Base-by-base conservation (phyloP, 2,888 invertebrate species). In the Agrilus mali region DNA sequence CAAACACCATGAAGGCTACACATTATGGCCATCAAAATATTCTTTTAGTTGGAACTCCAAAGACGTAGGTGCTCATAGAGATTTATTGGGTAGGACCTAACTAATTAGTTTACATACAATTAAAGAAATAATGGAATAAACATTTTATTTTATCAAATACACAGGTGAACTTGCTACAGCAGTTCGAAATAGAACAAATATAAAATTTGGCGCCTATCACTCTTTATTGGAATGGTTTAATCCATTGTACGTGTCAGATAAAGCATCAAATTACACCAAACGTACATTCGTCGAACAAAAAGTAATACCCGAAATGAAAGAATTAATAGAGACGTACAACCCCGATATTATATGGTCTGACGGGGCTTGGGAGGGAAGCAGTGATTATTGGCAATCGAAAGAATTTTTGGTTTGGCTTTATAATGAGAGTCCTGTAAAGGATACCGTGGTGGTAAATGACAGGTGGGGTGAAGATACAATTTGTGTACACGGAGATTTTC, bases 381-480 rank as follows among this genome's bases (percentile, higher is more conserved):
- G 83, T 48, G 69, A 70, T 1, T 94, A 94, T 56, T 95, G 90
- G 89, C 77, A 77, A 50, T 79, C 90, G 0, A 81, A 79, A 36
- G 81, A 86, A 43, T 86, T 95, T 56, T 68, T 95, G 2, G 81
- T 92, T 1, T 94, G 93, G 93, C 67, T 94, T n/a, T 95, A 90
- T 58, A 94, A 90, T 58, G 83, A 88, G 0, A 93, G 93, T 59
- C 88, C 89, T 0, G 88, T 96, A 0, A 85, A 81, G 56, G 80
- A 93, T 51, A 82, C 78, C 4, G 78, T 97, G 0, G 92, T 95
- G 0, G 86, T 84, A 0, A 97, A 97, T 63, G 96, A 97, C 65
- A 75, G 96, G 52, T 96, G 95, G 95, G 95, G 96, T 1, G 71
- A 66, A 6, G 82, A 75, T 6, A 80, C 77, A 3, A 68, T 77